Evolutionary conservation across 1,140 invertebrate species (phyloP), one percentile per base, ranked within the genome.

Genomic region (Cheumatopsyche charites): DNA sequence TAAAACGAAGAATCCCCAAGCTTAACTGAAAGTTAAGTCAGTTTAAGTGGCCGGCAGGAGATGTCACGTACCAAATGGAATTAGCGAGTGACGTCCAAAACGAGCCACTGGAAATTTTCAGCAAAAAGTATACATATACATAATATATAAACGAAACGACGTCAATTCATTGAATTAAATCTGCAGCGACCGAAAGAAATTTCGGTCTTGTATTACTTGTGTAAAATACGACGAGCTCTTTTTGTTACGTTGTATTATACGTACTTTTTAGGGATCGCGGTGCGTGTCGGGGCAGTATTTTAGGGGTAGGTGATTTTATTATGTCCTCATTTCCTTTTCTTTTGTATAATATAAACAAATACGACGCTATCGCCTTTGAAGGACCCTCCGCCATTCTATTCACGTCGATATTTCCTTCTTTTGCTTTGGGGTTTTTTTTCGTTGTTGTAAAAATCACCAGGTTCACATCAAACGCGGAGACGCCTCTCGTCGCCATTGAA

Each of bases 1-100:
- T n/a, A n/a, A 4, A 36, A 36, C 21, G 19, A 23, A 19, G 21
- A 52, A 69, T 25, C 45, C 45, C 49, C 21, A 17, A 26, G 36
- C 26, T 43, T 17, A 63, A 42, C 62, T 63, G 41, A 63, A 43
- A 42, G 63, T 67, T 47, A 49, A 67, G 63, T 67, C 63, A 42
- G 63, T 47, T 67, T 42, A 63, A 67, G 63, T 67, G 63, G 63
- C 63, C 63, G 42, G 42, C 29, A 21, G 45, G 26, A 47, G 63
- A 42, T 67, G 63, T 67, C 63, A 67, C 63, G 63, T 67, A 67
- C 25, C 43, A 41, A 67, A 67, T 67, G 45, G 63, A 67, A 67
- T 67, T 67, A 67, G 63, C 45, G 42, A 63, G 29, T 63, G 62
- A 63, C 29, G 62, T 15, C 42, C 25, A 19, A 49, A 67, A 49